These are phyloP conservation scores for Mimumesa dahlbomi DNA, from an alignment of 2,888 invertebrate species.

Conservation along the genomic window DNA sequence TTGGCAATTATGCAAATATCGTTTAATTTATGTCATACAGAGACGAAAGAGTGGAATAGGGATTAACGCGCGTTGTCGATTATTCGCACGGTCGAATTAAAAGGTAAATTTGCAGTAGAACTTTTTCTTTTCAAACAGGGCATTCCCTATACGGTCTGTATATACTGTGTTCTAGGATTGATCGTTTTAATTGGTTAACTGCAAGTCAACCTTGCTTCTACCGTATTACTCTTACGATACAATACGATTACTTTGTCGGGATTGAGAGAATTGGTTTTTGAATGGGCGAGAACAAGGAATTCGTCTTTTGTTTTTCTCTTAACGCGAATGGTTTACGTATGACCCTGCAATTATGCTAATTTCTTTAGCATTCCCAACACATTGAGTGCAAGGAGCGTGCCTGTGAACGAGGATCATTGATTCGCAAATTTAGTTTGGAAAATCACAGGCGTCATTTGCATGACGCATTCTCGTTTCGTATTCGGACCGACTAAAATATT, in stretches of 20 bases:
- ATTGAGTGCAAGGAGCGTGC: conserved; percentile 60
- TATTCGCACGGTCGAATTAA: conserved; percentile 58
- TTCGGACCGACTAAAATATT: conserved; percentile 28
- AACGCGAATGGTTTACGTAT: conserved; percentile 33
- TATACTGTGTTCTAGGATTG: conserved; percentile 28
- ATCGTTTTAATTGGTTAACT: conserved; percentile 53
- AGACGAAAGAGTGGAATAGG: background rate
- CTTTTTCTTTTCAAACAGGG: conserved; percentile 69
- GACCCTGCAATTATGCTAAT: conserved; percentile 37
- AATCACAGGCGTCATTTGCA: background rate
- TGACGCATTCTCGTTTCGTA: background rate
- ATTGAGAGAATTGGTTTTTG: conserved; percentile 44
- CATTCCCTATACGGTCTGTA: conserved; percentile 54
- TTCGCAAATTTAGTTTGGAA: conserved; percentile 52
- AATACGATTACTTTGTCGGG: conserved; percentile 30
- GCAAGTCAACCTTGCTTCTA: conserved; percentile 61
- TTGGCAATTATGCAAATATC: background rate
- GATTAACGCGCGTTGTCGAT: conserved; percentile 25
- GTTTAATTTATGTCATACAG: background rate
- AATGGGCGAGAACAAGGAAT: conserved; percentile 44
- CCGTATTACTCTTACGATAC: conserved; percentile 51
- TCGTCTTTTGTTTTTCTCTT: conserved; percentile 33
- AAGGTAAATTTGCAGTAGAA: conserved; percentile 79
- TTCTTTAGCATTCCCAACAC: conserved; percentile 37
- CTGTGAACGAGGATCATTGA: conserved; percentile 62